Base-by-base conservation (phyloP, 2,888 invertebrate genomes). In the Ectropis crepuscularia region DNA sequence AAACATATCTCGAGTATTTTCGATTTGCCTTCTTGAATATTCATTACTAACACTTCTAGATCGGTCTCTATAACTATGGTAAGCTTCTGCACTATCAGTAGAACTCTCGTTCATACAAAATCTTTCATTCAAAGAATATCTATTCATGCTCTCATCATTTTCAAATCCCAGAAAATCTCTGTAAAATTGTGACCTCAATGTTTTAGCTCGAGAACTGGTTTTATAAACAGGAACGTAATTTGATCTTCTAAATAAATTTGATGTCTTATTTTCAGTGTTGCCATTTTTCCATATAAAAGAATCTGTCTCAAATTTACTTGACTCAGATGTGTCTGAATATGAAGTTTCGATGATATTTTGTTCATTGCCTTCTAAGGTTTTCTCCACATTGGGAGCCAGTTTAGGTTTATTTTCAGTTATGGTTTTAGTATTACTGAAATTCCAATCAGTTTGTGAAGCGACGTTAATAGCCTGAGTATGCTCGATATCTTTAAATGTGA, bases 251-350 rank as follows among this genome's bases (percentile, higher is more conserved):
- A 75, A 68, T 59, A 69, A 69, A 48, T 70, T 69, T 62, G 73
- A 57, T 66, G 74, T 72, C 59, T 72, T 74, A 57, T 67, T 72
- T 7, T 62, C 61, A 36, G 49, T 16, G 28, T 61, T 67, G 8
- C 70, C 73, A 64, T 79, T 77, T 51, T 77, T 80, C 87, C 87
- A 89, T 69, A 83, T 74, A 73, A 87, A 87, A 0, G 83, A 85
- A 71, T 84, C 80, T 5, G 83, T 74, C 28, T 83, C 87, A 9
- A 74, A 64, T 79, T 85, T 86, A 68, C 85, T 85, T 0, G 82
- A 82, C 48, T 81, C 84, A 46, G 82, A 79, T 46, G 86, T 80
- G 67, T 86, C 87, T 6, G 85, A 84, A 41, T 71, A 58, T 8
- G 71, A 74, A 50, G 71, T 75, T 5, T 75, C 73, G 54, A 72